phyloP scores from a whole-genome alignment of 2,888 invertebrate genomes.

The Protodeltote pygarga region DNA sequence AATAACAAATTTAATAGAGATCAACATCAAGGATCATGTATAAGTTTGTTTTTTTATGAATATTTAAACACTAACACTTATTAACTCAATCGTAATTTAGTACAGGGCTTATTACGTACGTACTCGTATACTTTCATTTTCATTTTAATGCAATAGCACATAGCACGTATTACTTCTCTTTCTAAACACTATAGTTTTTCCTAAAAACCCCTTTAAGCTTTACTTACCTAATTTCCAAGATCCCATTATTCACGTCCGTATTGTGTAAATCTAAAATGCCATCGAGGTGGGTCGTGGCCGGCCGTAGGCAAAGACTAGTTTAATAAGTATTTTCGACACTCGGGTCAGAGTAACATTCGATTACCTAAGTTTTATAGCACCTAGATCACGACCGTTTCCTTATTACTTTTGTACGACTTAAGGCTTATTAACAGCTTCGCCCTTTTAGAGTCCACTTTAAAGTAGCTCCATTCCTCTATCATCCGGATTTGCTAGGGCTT shows the following conservation, averaged over 20 bases:
- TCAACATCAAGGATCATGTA: too few relatives aligned
- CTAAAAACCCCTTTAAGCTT: too few relatives aligned
- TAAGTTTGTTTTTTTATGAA: too few relatives aligned
- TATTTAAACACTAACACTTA: too few relatives aligned
- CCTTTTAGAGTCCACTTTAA: slow-evolving; percentile 7
- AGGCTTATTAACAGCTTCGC: slow-evolving; percentile 16
- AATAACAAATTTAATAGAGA: too few relatives aligned
- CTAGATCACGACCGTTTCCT: slow-evolving; percentile 32
- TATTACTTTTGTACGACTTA: slow-evolving; percentile 30
- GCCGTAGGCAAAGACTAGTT: slow-evolving; percentile 2
- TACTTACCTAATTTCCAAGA: not conserved
- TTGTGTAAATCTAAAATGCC: slow-evolving; percentile 15
- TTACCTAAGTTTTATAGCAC: slow-evolving; percentile 29
- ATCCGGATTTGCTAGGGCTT: slow-evolving; percentile 8
- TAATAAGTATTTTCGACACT: slow-evolving; percentile 29
- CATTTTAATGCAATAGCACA: too few relatives aligned
- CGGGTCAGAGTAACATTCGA: slow-evolving; percentile 22
- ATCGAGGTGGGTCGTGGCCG: slow-evolving; percentile 1
- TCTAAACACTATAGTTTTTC: too few relatives aligned
- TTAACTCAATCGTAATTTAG: too few relatives aligned
- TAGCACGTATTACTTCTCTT: too few relatives aligned
- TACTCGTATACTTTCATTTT: too few relatives aligned
- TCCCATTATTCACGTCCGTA: not conserved
- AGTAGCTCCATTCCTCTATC: too few relatives aligned
- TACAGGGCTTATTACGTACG: too few relatives aligned